Evolutionary conservation across 2,888 invertebrate genomes (phyloP).

Genomic region (Sturmia bella): DNA sequence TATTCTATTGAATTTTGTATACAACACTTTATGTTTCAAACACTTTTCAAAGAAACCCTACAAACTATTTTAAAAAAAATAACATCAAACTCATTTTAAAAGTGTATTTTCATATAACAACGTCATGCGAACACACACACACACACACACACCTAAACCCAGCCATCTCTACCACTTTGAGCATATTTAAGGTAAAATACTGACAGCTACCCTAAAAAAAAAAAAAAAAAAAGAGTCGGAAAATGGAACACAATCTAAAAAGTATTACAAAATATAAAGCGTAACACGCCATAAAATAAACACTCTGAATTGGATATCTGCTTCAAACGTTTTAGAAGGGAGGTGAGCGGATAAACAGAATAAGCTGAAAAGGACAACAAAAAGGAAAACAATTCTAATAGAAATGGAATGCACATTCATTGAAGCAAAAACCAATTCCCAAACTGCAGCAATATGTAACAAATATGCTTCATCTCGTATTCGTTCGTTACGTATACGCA

Average conservation of each 20-base stretch:
- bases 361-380: constrained; percentile 3
- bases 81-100: neutral
- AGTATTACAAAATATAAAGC: constrained; percentile 68
- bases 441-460: constrained; percentile 70
- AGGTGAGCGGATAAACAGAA: neutral
- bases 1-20: too few species aligned
- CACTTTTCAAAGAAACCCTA: neutral
- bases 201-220: constrained; percentile 13
- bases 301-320: constrained; percentile 57
- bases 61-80: constrained; percentile 2
- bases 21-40: too few species aligned
- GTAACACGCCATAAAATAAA: constrained; percentile 69
- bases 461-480: constrained; percentile 54
- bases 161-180: constrained; percentile 1
- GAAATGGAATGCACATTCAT: constrained; percentile 67
- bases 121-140: neutral
- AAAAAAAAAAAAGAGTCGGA: constrained; percentile 4
- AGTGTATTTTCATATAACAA: neutral
- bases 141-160: neutral
- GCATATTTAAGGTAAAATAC: constrained; percentile 56
- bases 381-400: constrained; percentile 48
- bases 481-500: constrained; percentile 61
- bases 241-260: constrained; percentile 65
- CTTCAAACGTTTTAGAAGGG: constrained; percentile 34
- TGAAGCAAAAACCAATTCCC: constrained; percentile 70